Evolutionary conservation across 2,797 vertebrate genomes (phyloP).

Genomic region (Neopelma chrysocephalum): DNA sequence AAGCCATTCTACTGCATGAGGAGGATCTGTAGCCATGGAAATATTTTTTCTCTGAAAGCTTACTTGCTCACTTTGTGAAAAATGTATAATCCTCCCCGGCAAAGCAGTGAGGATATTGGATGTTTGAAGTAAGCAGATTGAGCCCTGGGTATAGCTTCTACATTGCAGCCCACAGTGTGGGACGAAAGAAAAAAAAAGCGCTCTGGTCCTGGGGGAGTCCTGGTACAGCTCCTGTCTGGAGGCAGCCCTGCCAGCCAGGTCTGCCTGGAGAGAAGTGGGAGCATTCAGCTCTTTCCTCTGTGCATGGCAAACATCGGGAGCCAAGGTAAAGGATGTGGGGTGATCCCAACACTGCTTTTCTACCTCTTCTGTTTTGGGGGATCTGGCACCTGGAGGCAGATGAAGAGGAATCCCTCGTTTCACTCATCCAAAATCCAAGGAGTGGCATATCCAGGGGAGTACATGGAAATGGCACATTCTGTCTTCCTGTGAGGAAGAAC

Average conservation of each 20-base stretch:
- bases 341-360: neutral
- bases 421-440: neutral
- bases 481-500: neutral
- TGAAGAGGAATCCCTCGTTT: neutral
- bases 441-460: neutral
- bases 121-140: slow-evolving; percentile 19
- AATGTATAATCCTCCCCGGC: slow-evolving; percentile 26
- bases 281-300: neutral
- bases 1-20: neutral
- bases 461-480: neutral
- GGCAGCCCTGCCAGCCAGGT: neutral
- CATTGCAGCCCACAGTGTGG: neutral
- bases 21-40: slow-evolving; percentile 66
- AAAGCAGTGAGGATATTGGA: neutral
- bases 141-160: neutral
- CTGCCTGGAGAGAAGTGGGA: neutral
- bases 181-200: neutral
- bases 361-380: neutral
- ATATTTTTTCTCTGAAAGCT: slow-evolving; percentile 41
- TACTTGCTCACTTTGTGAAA: slow-evolving; percentile 25
- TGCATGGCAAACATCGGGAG: fast-evolving
- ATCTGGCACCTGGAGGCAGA: neutral
- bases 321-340: neutral
- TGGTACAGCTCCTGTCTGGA: neutral
- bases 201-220: neutral